Conservation (phyloP, 2,797 vertebrate species). For the Chaunax sp. region DNA sequence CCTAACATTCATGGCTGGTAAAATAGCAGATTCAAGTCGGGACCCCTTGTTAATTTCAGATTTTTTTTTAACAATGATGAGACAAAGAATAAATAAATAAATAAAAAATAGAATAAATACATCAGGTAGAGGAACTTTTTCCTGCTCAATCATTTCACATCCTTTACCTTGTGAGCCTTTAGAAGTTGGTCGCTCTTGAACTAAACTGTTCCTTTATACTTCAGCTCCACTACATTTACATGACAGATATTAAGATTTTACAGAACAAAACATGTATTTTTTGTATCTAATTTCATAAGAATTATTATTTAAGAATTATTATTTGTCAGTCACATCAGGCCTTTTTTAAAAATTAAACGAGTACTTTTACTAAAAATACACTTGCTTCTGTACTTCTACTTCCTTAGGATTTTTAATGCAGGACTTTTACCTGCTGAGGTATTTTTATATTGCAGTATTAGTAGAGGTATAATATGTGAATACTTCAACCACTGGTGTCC, state of each 20-base stretch:
- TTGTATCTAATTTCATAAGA: no score
- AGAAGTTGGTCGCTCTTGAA: no score
- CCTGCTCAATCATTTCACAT: background rate
- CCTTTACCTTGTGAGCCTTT: background rate
- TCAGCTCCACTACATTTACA: no score
- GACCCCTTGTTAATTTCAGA: background rate
- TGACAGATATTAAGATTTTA: no score
- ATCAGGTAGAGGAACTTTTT: background rate
- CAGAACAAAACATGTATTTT: no score
- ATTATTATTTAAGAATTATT: no score
- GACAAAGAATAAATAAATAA: background rate
- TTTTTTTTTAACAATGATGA: background rate
- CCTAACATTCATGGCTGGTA: background rate
- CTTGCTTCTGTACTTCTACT: background rate
- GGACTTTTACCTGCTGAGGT: background rate
- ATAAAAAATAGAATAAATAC: no score
- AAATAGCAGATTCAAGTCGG: background rate
- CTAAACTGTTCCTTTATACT: no score
- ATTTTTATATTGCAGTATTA: background rate
- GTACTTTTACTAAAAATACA: no score
- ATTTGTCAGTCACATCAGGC: no score
- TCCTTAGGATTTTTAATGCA: background rate
- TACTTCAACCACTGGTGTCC: background rate
- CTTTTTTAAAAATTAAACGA: no score
- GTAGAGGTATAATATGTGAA: background rate